A percentile compares a stretch with the other conserved stretches of the same genome.
Evolutionary conservation across 2,113 vertebrate genomes (phyloP).

Genomic region (Calypte anna): DNA sequence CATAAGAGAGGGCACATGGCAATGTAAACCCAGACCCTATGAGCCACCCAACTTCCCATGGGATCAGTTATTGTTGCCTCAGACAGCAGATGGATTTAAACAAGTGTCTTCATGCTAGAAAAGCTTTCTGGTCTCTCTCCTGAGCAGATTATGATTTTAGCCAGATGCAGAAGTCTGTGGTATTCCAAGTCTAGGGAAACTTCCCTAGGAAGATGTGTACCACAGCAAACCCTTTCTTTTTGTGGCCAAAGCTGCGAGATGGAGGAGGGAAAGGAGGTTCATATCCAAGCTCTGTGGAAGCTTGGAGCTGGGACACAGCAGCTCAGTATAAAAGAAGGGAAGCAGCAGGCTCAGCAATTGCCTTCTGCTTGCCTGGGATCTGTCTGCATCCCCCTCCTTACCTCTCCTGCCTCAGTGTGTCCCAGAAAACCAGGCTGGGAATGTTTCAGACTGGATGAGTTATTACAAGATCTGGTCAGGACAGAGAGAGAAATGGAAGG

Average conservation of each 20-base stretch:
- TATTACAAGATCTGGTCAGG: not conserved
- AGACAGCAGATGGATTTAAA: constrained; percentile 41
- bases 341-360: not conserved
- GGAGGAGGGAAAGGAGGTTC: not conserved
- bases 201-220: not conserved
- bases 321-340: not conserved
- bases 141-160: not conserved
- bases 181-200: not conserved
- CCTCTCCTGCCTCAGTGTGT: not conserved
- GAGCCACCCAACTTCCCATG: not conserved
- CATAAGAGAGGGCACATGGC: not conserved
- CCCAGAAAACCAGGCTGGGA: not conserved
- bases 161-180: not conserved
- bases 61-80: not conserved
- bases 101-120: not conserved
- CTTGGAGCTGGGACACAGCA: not conserved
- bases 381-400: not conserved
- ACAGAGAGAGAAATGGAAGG: not conserved
- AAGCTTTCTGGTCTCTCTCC: not conserved
- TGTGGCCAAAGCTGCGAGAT: not conserved
- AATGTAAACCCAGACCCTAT: not conserved
- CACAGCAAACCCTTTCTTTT: not conserved
- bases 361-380: not conserved
- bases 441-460: not conserved
- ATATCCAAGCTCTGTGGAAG: not conserved